Evolutionary conservation across 1,140 invertebrate genomes (phyloP).

Genomic region (Diabrotica undecimpunctata): DNA sequence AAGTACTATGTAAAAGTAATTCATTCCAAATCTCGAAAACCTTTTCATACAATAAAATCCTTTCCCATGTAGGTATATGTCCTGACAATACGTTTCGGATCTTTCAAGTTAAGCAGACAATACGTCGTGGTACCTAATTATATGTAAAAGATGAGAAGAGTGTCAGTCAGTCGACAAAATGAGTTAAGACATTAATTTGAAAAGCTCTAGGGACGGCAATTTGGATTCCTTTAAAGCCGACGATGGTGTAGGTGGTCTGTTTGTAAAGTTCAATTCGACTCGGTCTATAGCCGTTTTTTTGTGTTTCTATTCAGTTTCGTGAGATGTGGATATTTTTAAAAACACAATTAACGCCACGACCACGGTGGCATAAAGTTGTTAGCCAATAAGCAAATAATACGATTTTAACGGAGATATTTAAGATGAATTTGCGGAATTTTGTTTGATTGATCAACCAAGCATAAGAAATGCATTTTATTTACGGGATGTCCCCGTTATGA

Average conservation of each 20-base stretch:
- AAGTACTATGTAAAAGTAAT: not conserved
- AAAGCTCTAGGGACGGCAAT: not conserved
- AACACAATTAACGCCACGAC: too few species aligned
- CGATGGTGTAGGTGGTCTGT: not conserved
- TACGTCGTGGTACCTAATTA: not conserved
- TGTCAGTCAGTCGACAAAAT: conserved; percentile 2
- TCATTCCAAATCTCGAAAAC: not conserved
- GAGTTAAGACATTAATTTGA: conserved; percentile 2
- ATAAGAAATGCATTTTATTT: too few species aligned
- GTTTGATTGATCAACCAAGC: too few species aligned
- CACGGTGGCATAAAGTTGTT: too few species aligned
- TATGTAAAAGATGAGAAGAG: not conserved
- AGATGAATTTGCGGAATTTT: too few species aligned
- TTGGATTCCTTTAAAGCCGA: not conserved
- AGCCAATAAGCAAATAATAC: too few species aligned
- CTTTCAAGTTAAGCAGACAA: not conserved
- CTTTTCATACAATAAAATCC: not conserved
- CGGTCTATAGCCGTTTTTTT: not conserved
- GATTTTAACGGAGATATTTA: too few species aligned
- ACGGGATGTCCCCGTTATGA: too few species aligned
- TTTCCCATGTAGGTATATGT: conserved; percentile 2
- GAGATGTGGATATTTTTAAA: too few species aligned
- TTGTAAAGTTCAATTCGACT: not conserved
- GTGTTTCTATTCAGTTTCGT: too few species aligned
- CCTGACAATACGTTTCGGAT: not conserved